These are phyloP conservation scores for Antitype chi DNA, from an alignment of 2,888 invertebrate species.

Conservation along the genomic window DNA sequence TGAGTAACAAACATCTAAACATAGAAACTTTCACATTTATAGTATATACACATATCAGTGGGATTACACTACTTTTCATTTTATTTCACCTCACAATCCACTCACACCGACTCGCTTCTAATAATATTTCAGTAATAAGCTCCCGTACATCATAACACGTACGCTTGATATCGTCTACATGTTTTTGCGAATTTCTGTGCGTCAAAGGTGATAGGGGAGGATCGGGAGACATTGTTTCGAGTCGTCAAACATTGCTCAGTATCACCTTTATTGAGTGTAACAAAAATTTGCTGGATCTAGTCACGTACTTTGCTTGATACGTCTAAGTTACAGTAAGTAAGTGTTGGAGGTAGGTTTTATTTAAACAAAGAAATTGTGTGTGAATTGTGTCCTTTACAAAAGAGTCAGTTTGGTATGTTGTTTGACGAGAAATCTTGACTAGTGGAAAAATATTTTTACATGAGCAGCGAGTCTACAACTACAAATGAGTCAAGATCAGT, in stretches of 20 bases:
- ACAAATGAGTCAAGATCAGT: not conserved
- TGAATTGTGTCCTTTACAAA: not conserved
- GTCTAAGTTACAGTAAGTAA: conserved; percentile 40
- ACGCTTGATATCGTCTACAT: conserved; percentile 78
- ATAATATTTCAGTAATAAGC: conserved; percentile 70
- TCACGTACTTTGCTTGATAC: conserved; percentile 57
- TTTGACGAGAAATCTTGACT: not conserved
- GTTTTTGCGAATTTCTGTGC: conserved; percentile 81
- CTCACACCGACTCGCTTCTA: not conserved
- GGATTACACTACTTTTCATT: not conserved
- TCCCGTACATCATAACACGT: conserved; percentile 81
- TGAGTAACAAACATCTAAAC: too few relatives aligned
- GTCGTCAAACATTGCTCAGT: conserved; percentile 71
- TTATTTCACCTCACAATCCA: not conserved
- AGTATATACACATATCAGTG: too few relatives aligned
- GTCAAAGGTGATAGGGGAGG: conserved; percentile 83
- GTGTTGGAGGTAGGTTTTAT: conserved; percentile 23
- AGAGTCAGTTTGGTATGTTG: rapidly evolving
- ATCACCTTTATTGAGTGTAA: conserved; percentile 64
- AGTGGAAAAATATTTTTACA: not conserved
- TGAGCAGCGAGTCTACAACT: not conserved
- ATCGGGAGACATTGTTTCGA: conserved; percentile 81
- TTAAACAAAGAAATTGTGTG: conserved; percentile 1
- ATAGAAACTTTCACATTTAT: too few relatives aligned
- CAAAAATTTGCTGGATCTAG: conserved; percentile 59